A percentile compares a stretch with the other conserved stretches of the same genome.
Evolutionary conservation across 2,113 vertebrate genomes (phyloP).

Genomic region (Colius striatus): DNA sequence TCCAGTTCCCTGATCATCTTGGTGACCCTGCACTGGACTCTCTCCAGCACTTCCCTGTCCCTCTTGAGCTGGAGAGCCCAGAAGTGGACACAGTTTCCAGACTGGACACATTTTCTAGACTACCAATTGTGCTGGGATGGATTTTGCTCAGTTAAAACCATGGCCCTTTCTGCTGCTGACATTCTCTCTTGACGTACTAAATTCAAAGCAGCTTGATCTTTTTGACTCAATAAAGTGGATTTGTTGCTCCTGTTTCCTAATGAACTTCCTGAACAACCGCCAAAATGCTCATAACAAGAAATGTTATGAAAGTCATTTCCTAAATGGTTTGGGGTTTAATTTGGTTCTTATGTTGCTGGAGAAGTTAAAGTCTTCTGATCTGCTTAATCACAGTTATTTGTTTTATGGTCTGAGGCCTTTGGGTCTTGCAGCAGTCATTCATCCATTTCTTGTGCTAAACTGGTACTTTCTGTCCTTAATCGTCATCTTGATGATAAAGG

Average conservation of each 20-base stretch:
- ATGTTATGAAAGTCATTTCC: conserved; percentile 35
- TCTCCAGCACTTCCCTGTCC: too few species aligned
- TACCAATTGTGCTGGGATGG: neutral
- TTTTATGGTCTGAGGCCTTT: conserved; percentile 45
- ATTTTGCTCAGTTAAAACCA: neutral
- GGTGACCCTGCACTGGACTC: too few species aligned
- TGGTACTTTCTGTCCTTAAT: neutral
- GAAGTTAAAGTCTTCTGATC: conserved; percentile 55
- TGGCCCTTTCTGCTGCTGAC: neutral
- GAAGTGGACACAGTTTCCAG: too few species aligned
- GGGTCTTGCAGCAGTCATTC: neutral
- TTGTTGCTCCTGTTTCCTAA: conserved; percentile 21
- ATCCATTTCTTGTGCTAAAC: conserved; percentile 1
- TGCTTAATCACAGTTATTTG: conserved; percentile 47
- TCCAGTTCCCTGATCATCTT: too few species aligned
- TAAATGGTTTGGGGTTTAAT: conserved; percentile 48
- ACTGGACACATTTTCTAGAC: neutral
- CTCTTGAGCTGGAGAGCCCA: too few species aligned
- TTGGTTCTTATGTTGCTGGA: conserved; percentile 8
- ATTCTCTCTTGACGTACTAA: neutral
- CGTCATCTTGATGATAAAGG: neutral
- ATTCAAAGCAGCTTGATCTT: neutral
- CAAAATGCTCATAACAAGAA: conserved; percentile 25
- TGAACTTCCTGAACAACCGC: conserved; percentile 18
- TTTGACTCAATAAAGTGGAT: neutral